Conservation (phyloP, 2,888 invertebrate genomes). For the Cosmopolites sordidus region DNA sequence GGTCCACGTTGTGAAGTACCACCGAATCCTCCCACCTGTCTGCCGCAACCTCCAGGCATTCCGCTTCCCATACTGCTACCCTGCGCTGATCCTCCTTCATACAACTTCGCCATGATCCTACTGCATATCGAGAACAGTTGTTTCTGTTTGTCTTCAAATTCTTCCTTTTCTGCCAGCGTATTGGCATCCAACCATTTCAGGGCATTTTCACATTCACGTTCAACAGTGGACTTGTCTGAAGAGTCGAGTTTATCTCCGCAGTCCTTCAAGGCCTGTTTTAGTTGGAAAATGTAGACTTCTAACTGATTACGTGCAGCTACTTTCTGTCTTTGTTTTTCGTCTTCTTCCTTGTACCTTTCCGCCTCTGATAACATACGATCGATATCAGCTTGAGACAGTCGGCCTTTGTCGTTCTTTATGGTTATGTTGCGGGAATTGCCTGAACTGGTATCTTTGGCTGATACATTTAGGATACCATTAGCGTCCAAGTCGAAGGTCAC, state of each 20-base stretch:
- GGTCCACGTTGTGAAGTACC: conserved; percentile 35
- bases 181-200: conserved; percentile 70
- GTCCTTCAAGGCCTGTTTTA: conserved; percentile 66
- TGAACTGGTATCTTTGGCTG: background rate
- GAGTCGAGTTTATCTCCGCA: conserved; percentile 59
- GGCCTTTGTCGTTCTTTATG: conserved; percentile 78
- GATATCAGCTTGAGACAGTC: conserved; percentile 76
- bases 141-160: conserved; percentile 58
- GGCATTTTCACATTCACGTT: conserved; percentile 55
- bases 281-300: conserved; percentile 64
- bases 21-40: conserved; percentile 28
- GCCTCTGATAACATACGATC: conserved; percentile 75
- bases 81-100: conserved; percentile 50
- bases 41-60: background rate
- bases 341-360: conserved; percentile 68
- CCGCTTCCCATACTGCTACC: background rate
- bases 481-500: background rate
- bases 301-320: conserved; percentile 67
- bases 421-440: conserved; percentile 55
- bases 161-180: conserved; percentile 58
- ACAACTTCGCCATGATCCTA: conserved; percentile 60
- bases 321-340: conserved; percentile 63
- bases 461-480: background rate
- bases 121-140: conserved; percentile 49
- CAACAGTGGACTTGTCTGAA: conserved; percentile 47